A percentile compares a stretch with the other conserved stretches of the same genome.
Conservation (phyloP, 2,888 invertebrate species). For the Tholera decimalis region DNA sequence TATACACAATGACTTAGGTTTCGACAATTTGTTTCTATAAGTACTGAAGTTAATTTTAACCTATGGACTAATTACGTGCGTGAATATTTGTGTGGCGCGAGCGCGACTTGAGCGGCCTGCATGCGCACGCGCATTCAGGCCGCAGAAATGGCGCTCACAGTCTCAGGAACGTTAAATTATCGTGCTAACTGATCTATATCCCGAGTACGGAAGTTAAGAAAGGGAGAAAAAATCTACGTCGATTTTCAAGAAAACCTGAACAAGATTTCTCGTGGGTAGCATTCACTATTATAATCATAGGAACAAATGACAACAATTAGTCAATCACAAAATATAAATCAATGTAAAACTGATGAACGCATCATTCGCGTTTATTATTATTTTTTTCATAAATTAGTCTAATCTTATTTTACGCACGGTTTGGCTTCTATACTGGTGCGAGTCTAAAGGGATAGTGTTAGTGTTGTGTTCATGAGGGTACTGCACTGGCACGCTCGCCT, state of each 20-base stretch:
- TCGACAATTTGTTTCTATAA: constrained; percentile 91
- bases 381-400: constrained; percentile 74
- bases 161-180: constrained; percentile 79
- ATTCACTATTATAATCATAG: constrained; percentile 88
- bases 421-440: constrained; percentile 89
- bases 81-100: constrained; percentile 77
- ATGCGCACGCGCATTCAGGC: constrained; percentile 58
- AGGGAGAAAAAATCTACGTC: constrained; percentile 84
- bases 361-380: constrained; percentile 80
- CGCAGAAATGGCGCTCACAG: constrained; percentile 71
- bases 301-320: constrained; percentile 90
- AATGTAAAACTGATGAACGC: constrained; percentile 87
- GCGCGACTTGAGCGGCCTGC: constrained; percentile 69
- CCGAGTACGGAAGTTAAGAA: constrained; percentile 78
- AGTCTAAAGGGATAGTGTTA: constrained; percentile 85
- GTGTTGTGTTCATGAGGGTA: constrained; percentile 73
- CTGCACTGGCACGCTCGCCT: constrained; percentile 46
- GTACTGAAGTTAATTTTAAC: constrained; percentile 86
- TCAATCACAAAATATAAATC: constrained; percentile 89
- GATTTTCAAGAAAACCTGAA: constrained; percentile 90
- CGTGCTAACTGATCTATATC: constrained; percentile 78
- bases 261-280: constrained; percentile 83
- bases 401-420: constrained; percentile 88
- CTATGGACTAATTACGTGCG: constrained; percentile 89
- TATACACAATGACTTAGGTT: constrained; percentile 92